A percentile compares a stretch with the other conserved stretches of the same genome.
Conservation (phyloP, 2,797 vertebrate genomes). For the Enteromius treurensis region DNA sequence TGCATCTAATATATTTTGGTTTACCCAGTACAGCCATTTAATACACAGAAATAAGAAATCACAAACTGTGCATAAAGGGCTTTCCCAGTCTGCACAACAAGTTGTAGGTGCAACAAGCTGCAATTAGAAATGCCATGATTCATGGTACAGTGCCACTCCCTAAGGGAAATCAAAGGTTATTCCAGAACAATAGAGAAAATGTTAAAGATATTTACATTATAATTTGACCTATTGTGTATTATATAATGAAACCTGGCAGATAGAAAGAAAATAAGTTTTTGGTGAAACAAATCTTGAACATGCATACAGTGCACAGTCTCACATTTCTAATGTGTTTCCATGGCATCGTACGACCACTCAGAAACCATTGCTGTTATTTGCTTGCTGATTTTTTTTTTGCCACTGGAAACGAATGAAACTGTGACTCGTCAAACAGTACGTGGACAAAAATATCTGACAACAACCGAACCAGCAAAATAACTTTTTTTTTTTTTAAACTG, state of each 20-base stretch:
- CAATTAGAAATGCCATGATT: constrained; percentile 49
- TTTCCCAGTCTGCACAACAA: constrained; percentile 13
- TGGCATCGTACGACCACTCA: constrained; percentile 6
- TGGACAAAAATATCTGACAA: constrained; percentile 16
- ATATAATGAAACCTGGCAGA: not conserved
- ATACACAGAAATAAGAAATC: constrained; percentile 12
- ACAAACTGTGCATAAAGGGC: constrained; percentile 3
- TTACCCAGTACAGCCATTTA: constrained; percentile 7
- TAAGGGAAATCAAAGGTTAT: constrained; percentile 44
- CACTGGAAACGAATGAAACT: constrained; percentile 31
- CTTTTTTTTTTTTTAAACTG: too few species aligned
- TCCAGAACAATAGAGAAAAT: constrained; percentile 16
- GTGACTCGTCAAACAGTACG: not conserved
- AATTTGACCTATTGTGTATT: constrained; percentile 15
- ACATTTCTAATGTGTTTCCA: constrained; percentile 42
- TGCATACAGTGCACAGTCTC: constrained; percentile 11
- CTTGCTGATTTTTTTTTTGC: not conserved
- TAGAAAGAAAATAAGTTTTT: constrained; percentile 19
- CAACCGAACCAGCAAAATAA: not conserved
- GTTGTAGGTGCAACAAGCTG: constrained; percentile 46
- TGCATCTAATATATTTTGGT: not conserved
- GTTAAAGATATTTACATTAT: constrained; percentile 23
- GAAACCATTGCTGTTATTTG: not conserved
- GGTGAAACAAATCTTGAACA: constrained; percentile 3
- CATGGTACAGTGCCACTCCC: constrained; percentile 46